Conservation (phyloP, 2,113 vertebrate species). For the Serilophus lunatus region DNA sequence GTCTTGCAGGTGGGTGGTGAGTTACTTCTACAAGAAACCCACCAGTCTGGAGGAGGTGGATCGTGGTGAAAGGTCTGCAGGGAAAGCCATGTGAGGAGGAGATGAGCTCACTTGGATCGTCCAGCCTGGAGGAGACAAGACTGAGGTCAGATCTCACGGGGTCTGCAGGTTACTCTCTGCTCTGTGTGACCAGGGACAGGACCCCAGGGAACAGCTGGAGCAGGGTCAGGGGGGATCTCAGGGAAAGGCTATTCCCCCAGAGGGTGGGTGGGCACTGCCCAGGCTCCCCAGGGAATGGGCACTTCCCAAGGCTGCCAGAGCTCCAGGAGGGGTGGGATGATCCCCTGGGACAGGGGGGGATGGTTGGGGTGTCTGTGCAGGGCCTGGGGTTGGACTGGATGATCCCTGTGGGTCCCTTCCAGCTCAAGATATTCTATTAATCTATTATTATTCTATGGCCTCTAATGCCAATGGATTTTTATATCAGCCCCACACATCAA, state of each 20-base stretch:
- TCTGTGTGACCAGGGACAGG: not conserved
- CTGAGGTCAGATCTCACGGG: not conserved
- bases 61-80: not conserved
- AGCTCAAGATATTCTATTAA: not conserved
- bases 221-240: not conserved
- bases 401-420: not conserved
- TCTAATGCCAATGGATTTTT: not conserved
- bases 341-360: not conserved
- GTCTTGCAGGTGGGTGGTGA: not conserved
- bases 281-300: not conserved
- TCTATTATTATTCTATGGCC: not conserved
- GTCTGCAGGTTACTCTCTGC: not conserved
- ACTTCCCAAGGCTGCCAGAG: not conserved
- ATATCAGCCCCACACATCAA: not conserved
- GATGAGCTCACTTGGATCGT: not conserved
- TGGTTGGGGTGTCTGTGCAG: not conserved
- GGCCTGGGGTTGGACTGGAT: fast-evolving
- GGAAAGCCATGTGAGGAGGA: too few relatives aligned
- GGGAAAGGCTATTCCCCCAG: not conserved
- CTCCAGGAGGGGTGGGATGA: not conserved
- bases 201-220: not conserved
- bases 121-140: not conserved
- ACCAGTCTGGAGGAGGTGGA: not conserved
- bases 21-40: not conserved
- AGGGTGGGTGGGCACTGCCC: not conserved